Conservation (phyloP, 2,797 vertebrate species). For the Channa striata region DNA sequence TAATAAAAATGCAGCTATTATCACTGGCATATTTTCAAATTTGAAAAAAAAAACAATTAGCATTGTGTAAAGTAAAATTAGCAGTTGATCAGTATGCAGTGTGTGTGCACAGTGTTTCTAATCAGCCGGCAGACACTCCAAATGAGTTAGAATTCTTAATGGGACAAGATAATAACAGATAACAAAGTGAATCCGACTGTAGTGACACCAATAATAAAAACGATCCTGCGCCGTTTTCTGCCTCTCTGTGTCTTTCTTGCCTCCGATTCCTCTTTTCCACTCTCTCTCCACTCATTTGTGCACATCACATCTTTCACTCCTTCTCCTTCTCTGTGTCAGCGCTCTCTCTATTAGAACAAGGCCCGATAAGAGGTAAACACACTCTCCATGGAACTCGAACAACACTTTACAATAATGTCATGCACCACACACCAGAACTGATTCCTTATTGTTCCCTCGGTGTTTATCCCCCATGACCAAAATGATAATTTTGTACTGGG, state of each 20-base stretch:
- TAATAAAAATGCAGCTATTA: slow-evolving; percentile 29
- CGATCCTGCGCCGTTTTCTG: slow-evolving; percentile 15
- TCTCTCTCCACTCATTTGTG: slow-evolving; percentile 23
- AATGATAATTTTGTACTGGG: slow-evolving; percentile 28
- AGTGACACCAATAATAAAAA: slow-evolving; percentile 50
- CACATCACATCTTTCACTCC: slow-evolving; percentile 38
- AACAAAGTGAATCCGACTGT: slow-evolving; percentile 51
- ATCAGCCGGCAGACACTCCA: slow-evolving; percentile 65
- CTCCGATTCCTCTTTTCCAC: slow-evolving; percentile 14
- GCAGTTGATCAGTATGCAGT: slow-evolving; percentile 49
- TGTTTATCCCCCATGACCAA: slow-evolving; percentile 32
- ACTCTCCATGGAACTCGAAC: slow-evolving; percentile 24
- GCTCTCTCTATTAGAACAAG: slow-evolving; percentile 43
- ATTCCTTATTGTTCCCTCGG: slow-evolving; percentile 33
- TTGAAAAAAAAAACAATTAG: slow-evolving; percentile 16
- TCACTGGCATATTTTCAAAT: neutral
- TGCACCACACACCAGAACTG: slow-evolving; percentile 48
- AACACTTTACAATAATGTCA: slow-evolving; percentile 42
- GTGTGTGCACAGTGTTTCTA: slow-evolving; percentile 34
- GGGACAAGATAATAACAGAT: slow-evolving; percentile 65
- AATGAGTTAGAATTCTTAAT: slow-evolving; percentile 53
- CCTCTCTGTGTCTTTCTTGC: slow-evolving; percentile 33
- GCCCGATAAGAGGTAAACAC: slow-evolving; percentile 53
- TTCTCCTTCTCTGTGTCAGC: slow-evolving; percentile 41
- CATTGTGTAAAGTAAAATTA: neutral